These are phyloP conservation scores for Mugil cephalus DNA, from an alignment of 2,113 vertebrate species.

Conservation along the genomic window DNA sequence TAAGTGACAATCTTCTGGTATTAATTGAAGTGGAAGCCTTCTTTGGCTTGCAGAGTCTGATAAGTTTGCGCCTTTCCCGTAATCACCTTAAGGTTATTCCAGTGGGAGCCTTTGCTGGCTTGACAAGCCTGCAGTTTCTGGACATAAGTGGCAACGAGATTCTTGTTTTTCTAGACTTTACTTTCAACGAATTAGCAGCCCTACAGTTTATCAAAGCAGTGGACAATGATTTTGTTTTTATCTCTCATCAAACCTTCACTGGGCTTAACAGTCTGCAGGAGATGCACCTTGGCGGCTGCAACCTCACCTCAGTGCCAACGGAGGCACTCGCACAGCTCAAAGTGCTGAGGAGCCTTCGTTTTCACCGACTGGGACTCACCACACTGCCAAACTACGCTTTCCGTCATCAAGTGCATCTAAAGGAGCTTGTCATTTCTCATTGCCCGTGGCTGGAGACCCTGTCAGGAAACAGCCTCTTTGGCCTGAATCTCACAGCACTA, in stretches of 20 bases:
- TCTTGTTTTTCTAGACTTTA: slow-evolving; percentile 89
- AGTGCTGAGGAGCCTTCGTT: slow-evolving; percentile 73
- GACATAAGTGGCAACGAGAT: slow-evolving; percentile 90
- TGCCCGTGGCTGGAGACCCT: slow-evolving; percentile 84
- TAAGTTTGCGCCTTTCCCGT: slow-evolving; percentile 77
- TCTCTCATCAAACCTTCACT: slow-evolving; percentile 85
- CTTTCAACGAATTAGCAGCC: slow-evolving; percentile 82
- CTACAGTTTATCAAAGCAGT: slow-evolving; percentile 80
- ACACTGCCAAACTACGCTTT: slow-evolving; percentile 85
- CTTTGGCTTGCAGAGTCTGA: slow-evolving; percentile 76
- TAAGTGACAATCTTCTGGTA: slow-evolving; percentile 87
- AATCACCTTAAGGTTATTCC: slow-evolving; percentile 88
- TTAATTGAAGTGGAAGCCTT: slow-evolving; percentile 88
- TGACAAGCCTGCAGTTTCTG: slow-evolving; percentile 82
- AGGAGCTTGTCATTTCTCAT: slow-evolving; percentile 83
- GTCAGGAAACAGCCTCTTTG: slow-evolving; percentile 84
- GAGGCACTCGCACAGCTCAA: slow-evolving; percentile 84
- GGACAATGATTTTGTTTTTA: slow-evolving; percentile 87
- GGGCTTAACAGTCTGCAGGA: slow-evolving; percentile 81
- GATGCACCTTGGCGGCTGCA: slow-evolving; percentile 87
- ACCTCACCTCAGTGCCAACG: slow-evolving; percentile 86
- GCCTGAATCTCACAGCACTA: slow-evolving; percentile 89
- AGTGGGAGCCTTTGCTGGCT: slow-evolving; percentile 83
- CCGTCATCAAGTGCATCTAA: slow-evolving; percentile 76
- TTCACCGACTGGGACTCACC: slow-evolving; percentile 80